Evolutionary conservation across 1,140 invertebrate species (phyloP).

Genomic region (Drosophila tani): DNA sequence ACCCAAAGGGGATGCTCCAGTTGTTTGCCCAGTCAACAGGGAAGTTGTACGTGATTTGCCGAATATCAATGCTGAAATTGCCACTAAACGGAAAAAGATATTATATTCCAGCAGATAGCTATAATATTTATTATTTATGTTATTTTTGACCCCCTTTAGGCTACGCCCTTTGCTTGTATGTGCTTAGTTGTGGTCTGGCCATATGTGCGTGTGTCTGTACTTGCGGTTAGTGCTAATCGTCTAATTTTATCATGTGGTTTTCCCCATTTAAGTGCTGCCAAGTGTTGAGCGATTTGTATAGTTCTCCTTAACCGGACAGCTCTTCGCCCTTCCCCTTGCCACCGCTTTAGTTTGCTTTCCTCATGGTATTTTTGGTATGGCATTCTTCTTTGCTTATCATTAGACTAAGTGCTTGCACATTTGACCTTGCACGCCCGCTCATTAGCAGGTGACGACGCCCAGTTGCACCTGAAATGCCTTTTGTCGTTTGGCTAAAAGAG

Average conservation of each 20-base stretch:
- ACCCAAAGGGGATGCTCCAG: slow-evolving; percentile 4
- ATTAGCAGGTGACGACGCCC: slow-evolving; percentile 22
- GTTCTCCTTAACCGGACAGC: slow-evolving; percentile 25
- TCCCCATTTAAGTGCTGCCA: slow-evolving; percentile 74
- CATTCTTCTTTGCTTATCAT: slow-evolving; percentile 49
- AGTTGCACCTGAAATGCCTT: slow-evolving; percentile 63
- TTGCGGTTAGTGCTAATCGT: slow-evolving; percentile 74
- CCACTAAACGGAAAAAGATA: background rate
- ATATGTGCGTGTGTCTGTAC: slow-evolving; percentile 24
- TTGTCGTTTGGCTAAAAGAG: slow-evolving; percentile 39
- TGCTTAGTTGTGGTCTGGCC: background rate
- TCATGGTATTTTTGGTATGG: slow-evolving; percentile 26
- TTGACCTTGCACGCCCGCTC: slow-evolving; percentile 45
- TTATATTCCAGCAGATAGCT: background rate
- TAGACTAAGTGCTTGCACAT: slow-evolving; percentile 54
- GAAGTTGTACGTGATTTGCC: background rate
- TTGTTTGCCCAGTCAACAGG: slow-evolving; percentile 1
- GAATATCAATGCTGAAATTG: background rate
- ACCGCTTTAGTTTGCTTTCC: slow-evolving; percentile 1
- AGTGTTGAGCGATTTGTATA: slow-evolving; percentile 77
- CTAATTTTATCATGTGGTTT: slow-evolving; percentile 83
- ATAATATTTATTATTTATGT: background rate
- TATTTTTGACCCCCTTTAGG: background rate
- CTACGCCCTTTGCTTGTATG: background rate
- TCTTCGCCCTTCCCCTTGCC: background rate